Conservation (phyloP, 92 coral and sea anemone species). For the Zoanthus solanderi region DNA sequence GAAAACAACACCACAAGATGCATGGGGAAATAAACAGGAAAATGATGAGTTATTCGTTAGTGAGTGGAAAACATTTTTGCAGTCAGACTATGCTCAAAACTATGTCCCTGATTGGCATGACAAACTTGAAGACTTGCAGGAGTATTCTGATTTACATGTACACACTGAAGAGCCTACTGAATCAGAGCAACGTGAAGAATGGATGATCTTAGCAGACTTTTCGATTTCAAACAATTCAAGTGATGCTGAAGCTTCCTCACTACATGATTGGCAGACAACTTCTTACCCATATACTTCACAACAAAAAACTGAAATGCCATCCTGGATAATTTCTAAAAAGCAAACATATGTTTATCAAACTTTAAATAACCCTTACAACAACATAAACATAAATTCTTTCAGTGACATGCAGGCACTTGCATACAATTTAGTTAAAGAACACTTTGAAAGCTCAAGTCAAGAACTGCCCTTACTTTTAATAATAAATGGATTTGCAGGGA, state of each 20-base stretch:
- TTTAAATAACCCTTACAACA: conserved; percentile 28
- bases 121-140: conserved; percentile 42
- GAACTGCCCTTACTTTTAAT: conserved; percentile 44
- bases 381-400: conserved; percentile 33
- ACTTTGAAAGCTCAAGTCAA: conserved; percentile 7
- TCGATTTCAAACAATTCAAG: conserved; percentile 41
- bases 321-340: conserved; percentile 59
- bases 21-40: conserved; percentile 43
- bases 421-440: conserved; percentile 43
- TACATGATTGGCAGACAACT: conserved; percentile 56
- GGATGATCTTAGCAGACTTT: conserved; percentile 69
- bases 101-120: conserved; percentile 57
- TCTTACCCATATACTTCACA: conserved; percentile 45
- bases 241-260: conserved; percentile 41
- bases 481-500: conserved; percentile 56
- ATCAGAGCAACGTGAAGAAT: conserved; percentile 57
- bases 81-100: conserved; percentile 15
- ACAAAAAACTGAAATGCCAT: conserved; percentile 52
- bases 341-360: conserved; percentile 27
- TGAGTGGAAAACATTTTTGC: conserved; percentile 47
- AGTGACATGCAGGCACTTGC: conserved; percentile 58
- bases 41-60: conserved; percentile 35
- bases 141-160: conserved; percentile 27
- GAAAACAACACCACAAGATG: conserved; percentile 48
- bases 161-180: conserved; percentile 9